Evolutionary conservation across 37 sponge, comb jelly and placozoan species (phyloP).

Genomic region (Amphimedon queenslandica): DNA sequence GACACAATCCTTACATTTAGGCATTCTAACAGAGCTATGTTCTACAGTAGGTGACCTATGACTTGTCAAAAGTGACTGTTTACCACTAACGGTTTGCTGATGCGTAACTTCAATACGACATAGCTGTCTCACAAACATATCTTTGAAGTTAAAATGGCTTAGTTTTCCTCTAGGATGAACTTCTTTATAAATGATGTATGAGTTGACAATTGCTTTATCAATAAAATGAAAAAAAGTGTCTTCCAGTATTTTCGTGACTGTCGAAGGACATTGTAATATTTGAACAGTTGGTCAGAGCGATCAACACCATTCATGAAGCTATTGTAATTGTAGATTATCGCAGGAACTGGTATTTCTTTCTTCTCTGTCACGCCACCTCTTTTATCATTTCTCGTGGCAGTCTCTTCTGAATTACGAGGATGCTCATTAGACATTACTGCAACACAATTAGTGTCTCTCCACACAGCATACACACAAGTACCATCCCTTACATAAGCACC

Average conservation of each 20-base stretch:
- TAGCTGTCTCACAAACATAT: background rate
- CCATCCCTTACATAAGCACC: slow-evolving; percentile 32
- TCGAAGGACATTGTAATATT: slow-evolving; percentile 18
- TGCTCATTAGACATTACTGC: slow-evolving; percentile 32
- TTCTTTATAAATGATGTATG: slow-evolving; percentile 25
- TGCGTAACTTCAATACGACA: slow-evolving; percentile 2
- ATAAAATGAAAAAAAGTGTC: slow-evolving; percentile 44
- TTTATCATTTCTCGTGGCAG: background rate
- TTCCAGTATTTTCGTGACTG: slow-evolving; percentile 45
- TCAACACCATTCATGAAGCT: slow-evolving; percentile 51
- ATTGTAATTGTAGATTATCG: slow-evolving; percentile 34
- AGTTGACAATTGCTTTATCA: slow-evolving; percentile 39
- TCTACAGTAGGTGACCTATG: background rate
- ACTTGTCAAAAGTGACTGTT: too few species aligned
- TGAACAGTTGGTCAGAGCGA: slow-evolving; percentile 22
- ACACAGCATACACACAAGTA: slow-evolving; percentile 9
- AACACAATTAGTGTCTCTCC: slow-evolving; percentile 23
- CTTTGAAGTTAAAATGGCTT: background rate
- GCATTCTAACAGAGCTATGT: background rate
- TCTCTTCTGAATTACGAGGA: slow-evolving; percentile 24
- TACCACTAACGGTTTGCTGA: background rate
- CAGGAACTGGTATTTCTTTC: slow-evolving; percentile 26
- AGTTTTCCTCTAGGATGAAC: background rate
- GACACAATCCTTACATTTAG: background rate
- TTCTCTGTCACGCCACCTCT: background rate